A percentile compares a stretch with the other conserved stretches of the same genome.
phyloP scores from a whole-genome alignment of 2,797 vertebrate species.

The Novumbra hubbsi region DNA sequence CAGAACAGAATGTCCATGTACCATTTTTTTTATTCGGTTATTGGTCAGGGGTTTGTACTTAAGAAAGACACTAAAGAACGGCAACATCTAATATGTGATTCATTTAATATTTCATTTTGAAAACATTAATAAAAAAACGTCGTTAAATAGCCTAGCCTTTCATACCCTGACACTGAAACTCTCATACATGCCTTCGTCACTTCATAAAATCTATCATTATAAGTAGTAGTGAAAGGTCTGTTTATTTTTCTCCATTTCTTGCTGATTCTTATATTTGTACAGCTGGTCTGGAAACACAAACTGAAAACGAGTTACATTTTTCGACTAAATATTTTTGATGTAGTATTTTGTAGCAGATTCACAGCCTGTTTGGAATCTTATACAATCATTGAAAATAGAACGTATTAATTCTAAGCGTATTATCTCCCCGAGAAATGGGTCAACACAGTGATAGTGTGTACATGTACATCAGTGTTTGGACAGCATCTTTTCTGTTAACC shows the following conservation, averaged over 20 bases:
- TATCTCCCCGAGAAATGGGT: constrained; percentile 46
- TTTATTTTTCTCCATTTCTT: not conserved
- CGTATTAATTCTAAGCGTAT: constrained; percentile 43
- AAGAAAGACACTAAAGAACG: no score
- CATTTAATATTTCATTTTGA: no score
- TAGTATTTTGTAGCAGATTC: constrained; percentile 5
- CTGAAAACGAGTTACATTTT: not conserved
- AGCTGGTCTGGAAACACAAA: constrained; percentile 21
- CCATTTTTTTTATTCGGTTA: no score
- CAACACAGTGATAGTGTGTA: constrained; percentile 8
- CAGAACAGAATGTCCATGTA: no score
- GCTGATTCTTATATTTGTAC: constrained; percentile 5
- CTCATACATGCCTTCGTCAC: no score
- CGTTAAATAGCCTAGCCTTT: no score
- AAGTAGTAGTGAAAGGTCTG: not conserved
- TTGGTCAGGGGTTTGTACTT: no score
- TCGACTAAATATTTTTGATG: not conserved
- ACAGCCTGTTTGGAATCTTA: constrained; percentile 27
- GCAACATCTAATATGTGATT: no score
- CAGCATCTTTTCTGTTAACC: constrained; percentile 24
- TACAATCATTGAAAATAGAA: constrained; percentile 46
- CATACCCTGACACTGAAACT: no score
- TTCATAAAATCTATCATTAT: no score
- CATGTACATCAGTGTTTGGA: not conserved
- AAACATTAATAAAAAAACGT: no score